Evolutionary conservation across 2,113 vertebrate species (phyloP).

Genomic region (Mola mola): DNA sequence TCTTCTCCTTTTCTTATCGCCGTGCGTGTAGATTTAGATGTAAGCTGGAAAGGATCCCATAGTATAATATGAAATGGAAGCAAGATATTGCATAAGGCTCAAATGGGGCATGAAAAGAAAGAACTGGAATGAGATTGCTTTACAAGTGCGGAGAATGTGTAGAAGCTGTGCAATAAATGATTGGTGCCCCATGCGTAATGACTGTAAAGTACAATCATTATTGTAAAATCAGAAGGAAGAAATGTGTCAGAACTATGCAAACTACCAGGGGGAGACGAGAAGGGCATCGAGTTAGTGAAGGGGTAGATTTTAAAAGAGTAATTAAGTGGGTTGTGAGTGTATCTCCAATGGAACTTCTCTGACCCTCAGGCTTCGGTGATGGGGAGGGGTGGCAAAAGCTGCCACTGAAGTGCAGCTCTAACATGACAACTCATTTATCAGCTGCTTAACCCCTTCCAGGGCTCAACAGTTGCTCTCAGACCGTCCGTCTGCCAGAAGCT

Average conservation of each 20-base stretch:
- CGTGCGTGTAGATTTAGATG: conserved; percentile 33
- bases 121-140: conserved; percentile 37
- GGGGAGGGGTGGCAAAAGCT: conserved; percentile 44
- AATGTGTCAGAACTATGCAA: conserved; percentile 18
- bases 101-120: conserved; percentile 69
- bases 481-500: conserved; percentile 41
- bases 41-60: conserved; percentile 54
- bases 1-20: conserved; percentile 26
- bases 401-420: conserved; percentile 33
- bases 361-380: conserved; percentile 34
- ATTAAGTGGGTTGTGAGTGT: conserved; percentile 25
- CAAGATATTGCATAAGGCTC: conserved; percentile 51
- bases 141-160: conserved; percentile 6
- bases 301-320: conserved; percentile 34
- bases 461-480: conserved; percentile 17
- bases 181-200: conserved; percentile 24
- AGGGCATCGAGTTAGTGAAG: conserved; percentile 5
- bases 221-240: conserved; percentile 16
- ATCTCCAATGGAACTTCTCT: conserved; percentile 15
- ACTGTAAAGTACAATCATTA: conserved; percentile 22
- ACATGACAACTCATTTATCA: conserved; percentile 63
- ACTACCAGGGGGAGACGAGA: neutral
- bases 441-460: conserved; percentile 48
- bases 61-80: conserved; percentile 55
- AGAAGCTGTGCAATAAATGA: conserved; percentile 33